phyloP scores from a whole-genome alignment of 2,888 invertebrate genomes.

The Trichogramma evanescens region DNA sequence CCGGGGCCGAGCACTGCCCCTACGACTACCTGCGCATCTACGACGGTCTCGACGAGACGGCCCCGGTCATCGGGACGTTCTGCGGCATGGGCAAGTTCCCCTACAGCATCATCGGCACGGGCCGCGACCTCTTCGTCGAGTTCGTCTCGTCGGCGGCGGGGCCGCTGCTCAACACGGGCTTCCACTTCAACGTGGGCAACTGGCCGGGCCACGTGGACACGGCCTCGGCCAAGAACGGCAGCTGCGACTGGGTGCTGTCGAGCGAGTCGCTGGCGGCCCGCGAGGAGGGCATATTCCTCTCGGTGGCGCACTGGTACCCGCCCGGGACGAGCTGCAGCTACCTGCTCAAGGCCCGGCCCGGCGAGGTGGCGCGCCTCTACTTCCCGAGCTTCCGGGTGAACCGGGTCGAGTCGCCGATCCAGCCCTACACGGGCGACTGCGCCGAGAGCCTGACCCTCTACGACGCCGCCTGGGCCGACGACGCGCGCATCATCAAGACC shows the following conservation, averaged over 20 bases:
- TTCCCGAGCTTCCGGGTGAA: conserved; percentile 88
- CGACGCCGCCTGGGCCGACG: conserved; percentile 81
- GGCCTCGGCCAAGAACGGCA: conserved; percentile 76
- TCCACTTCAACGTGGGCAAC: conserved; percentile 90
- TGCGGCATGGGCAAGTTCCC: conserved; percentile 92
- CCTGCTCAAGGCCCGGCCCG: conserved; percentile 76
- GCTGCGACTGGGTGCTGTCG: conserved; percentile 82
- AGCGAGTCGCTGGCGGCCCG: conserved; percentile 70
- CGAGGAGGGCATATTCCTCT: conserved; percentile 82
- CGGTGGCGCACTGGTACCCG: conserved; percentile 91
- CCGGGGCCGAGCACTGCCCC: conserved; percentile 80
- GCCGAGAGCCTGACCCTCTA: conserved; percentile 85
- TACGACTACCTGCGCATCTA: conserved; percentile 85
- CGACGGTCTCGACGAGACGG: conserved; percentile 82
- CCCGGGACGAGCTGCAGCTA: conserved; percentile 89
- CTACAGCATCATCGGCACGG: conserved; percentile 88
- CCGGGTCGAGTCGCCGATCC: conserved; percentile 80
- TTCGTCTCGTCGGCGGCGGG: conserved; percentile 85
- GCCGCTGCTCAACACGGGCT: conserved; percentile 83
- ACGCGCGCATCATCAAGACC: conserved; percentile 84
- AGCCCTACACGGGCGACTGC: conserved; percentile 80
- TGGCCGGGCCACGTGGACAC: conserved; percentile 91
- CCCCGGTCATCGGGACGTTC: conserved; percentile 82
- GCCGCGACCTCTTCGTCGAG: conserved; percentile 80
- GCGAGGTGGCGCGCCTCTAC: conserved; percentile 82